phyloP scores from a whole-genome alignment of 2,797 vertebrate species.

The Clamator glandarius region DNA sequence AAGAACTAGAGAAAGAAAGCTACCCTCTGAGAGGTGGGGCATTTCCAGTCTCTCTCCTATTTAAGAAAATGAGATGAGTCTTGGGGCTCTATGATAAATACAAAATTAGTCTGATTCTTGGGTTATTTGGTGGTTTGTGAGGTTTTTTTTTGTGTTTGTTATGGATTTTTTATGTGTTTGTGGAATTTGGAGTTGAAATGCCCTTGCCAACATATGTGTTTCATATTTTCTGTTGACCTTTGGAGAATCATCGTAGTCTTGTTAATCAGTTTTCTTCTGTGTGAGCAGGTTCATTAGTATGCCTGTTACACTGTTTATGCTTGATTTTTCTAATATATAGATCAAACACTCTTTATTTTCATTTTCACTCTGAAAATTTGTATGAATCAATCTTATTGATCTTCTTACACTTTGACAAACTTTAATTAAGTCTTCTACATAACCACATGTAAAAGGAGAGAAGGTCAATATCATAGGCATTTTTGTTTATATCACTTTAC shows the following conservation, averaged over 20 bases:
- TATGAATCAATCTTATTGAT: slow-evolving; percentile 67
- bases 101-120: neutral
- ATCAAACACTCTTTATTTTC: neutral
- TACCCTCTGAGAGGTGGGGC: neutral
- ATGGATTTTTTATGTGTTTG: neutral
- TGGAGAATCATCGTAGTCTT: neutral
- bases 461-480: neutral
- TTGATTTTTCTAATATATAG: neutral
- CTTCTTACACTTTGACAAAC: slow-evolving; percentile 45
- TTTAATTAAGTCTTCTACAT: slow-evolving; percentile 67
- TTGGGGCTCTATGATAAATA: neutral
- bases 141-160: neutral
- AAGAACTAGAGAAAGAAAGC: neutral
- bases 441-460: neutral
- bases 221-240: neutral
- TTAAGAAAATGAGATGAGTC: neutral
- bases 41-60: neutral
- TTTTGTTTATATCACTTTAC: neutral
- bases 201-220: neutral
- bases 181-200: neutral
- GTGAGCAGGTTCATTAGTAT: neutral
- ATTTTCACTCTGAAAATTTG: slow-evolving; percentile 62
- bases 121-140: neutral
- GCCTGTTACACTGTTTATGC: neutral
- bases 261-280: neutral